Base-by-base conservation (phyloP, 2,888 invertebrate genomes). In the Thereva nobilitata region DNA sequence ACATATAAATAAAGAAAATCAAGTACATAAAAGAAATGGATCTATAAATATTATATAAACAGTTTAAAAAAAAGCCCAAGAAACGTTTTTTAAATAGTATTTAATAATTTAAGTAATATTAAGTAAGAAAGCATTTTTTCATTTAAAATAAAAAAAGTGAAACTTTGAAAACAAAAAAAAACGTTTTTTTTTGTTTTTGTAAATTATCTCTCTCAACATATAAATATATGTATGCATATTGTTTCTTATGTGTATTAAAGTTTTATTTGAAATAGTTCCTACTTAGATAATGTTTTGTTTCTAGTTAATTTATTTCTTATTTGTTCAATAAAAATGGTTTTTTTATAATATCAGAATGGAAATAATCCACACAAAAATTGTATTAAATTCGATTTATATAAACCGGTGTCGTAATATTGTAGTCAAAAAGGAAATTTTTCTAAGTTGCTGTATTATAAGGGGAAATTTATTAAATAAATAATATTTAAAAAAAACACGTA, bases 221-320 rank as follows among this genome's bases (percentile, higher is more conserved):
- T 23, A 23, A 23, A 23, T 23, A 49, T 59, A 49, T 4, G 45
- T 59, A 38, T 38, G 10, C 35, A 49, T 47, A 49, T 59, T 10
- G 56, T 56, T 35, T 40, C 55, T 44, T 59, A 47, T 38, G 59
- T 59, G 47, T 47, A 44, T 59, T 38, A 45, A 38, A 47, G 37
- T 59, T 59, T 59, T 56, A 56, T 56, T 56, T 56, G 37, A 56
- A 56, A 56, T 56, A 59, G 59, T 59, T 59, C 59, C 59, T 59
- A 59, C 12, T 35, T 59, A 59, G 59, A 47, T 49, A 59, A 59
- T 47, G 59, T 38, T 59, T 59, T 10, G 10, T 47, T 59, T 59
- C n/a, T 59, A 12, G 47, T 35, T 59, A 49, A 12, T 45, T 47
- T 44, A 34, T 49, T 45, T 59, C 12, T 59, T 37, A 40, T 38